phyloP scores from a whole-genome alignment of 2,113 vertebrate species.

The Onychostoma macrolepis region DNA sequence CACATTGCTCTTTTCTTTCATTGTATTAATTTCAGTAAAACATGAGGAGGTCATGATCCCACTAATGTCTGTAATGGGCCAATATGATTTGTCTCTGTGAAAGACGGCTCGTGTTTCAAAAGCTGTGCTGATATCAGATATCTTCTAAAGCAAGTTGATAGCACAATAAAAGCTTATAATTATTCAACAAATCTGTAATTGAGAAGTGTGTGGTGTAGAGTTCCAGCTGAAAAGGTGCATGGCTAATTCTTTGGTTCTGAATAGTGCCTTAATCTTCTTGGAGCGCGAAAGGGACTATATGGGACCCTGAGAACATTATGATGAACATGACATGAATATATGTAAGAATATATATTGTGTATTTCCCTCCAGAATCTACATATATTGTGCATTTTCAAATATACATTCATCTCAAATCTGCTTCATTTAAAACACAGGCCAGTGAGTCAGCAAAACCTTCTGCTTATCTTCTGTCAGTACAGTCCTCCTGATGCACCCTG shows the following conservation, averaged over 20 bases:
- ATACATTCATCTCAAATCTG: neutral
- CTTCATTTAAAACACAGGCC: constrained; percentile 20
- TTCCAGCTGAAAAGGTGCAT: constrained; percentile 43
- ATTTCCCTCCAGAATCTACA: constrained; percentile 3
- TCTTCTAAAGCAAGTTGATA: constrained; percentile 44
- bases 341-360: neutral
- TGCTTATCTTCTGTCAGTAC: neutral
- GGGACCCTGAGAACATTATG: neutral
- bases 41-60: constrained; percentile 21
- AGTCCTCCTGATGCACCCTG: neutral
- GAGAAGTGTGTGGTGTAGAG: constrained; percentile 46
- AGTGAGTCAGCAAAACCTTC: neutral
- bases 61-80: constrained; percentile 25
- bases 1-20: constrained; percentile 23
- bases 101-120: constrained; percentile 54
- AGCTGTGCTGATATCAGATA: constrained; percentile 53
- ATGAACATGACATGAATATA: neutral
- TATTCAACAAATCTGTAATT: constrained; percentile 51
- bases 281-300: neutral
- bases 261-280: neutral
- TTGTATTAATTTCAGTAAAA: constrained; percentile 24
- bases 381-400: neutral
- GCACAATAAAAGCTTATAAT: constrained; percentile 59
- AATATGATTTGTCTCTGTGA: constrained; percentile 50
- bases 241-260: constrained; percentile 31